A percentile compares a stretch with the other conserved stretches of the same genome.
Evolutionary conservation across 64 coral and sea anemone genomes (phyloP).

Genomic region (Montipora foliosa): DNA sequence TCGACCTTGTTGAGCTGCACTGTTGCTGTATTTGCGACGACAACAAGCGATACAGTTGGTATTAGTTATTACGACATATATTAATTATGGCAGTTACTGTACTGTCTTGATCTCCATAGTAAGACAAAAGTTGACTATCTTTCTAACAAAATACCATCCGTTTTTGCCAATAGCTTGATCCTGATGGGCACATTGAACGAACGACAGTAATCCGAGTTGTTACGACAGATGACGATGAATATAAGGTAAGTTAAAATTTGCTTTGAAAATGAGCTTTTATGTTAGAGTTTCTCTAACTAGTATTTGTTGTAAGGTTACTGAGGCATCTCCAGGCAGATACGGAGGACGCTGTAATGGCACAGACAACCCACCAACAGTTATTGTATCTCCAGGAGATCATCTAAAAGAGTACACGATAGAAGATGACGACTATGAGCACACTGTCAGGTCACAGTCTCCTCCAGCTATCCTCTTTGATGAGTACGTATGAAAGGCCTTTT

Average conservation of each 20-base stretch:
- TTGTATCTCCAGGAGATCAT: slow-evolving; percentile 89
- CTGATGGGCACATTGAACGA: slow-evolving; percentile 85
- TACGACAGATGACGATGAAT: slow-evolving; percentile 87
- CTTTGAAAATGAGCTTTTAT: no score
- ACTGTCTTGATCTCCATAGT: no score
- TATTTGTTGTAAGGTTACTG: not conserved
- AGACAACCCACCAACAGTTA: slow-evolving; percentile 86
- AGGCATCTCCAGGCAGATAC: slow-evolving; percentile 59
- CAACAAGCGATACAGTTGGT: no score
- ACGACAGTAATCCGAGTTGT: slow-evolving; percentile 94
- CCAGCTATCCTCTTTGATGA: slow-evolving; percentile 69
- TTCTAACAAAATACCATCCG: not conserved
- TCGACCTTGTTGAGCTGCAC: no score
- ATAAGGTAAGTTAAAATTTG: slow-evolving; percentile 58
- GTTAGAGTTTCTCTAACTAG: not conserved
- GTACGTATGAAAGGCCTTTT: not conserved
- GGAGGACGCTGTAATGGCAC: slow-evolving; percentile 86
- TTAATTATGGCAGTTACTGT: no score
- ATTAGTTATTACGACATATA: no score
- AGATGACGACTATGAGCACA: slow-evolving; percentile 73
- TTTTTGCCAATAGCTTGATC: slow-evolving; percentile 74
- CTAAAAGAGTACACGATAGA: slow-evolving; percentile 85
- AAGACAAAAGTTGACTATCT: no score
- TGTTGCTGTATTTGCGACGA: no score
- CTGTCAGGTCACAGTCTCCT: slow-evolving; percentile 65